Conservation (phyloP, 2,888 invertebrate genomes). For the Pegoplata infirma region DNA sequence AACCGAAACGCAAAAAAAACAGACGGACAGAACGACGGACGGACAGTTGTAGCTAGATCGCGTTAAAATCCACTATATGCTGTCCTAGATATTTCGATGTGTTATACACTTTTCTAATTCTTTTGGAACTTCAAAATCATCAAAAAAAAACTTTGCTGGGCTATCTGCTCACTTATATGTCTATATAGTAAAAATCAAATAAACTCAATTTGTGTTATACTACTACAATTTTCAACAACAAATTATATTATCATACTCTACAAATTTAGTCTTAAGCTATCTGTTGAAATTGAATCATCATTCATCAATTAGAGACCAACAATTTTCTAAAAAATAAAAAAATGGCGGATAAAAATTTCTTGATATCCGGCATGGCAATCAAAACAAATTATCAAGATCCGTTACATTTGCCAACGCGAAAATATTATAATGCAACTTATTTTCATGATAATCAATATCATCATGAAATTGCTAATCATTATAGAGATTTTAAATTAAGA, state of each 20-base stretch:
- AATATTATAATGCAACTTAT: slow-evolving; percentile 66
- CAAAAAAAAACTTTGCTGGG: too few relatives aligned
- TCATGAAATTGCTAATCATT: slow-evolving; percentile 76
- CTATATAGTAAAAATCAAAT: neutral
- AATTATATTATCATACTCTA: neutral
- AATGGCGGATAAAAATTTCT: slow-evolving; percentile 59
- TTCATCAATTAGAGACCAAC: slow-evolving; percentile 35
- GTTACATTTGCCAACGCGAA: slow-evolving; percentile 68
- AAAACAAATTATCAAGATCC: slow-evolving; percentile 61
- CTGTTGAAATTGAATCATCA: slow-evolving; percentile 40
- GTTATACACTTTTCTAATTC: too few relatives aligned
- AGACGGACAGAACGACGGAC: too few relatives aligned
- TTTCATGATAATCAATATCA: slow-evolving; percentile 65
- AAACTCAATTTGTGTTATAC: neutral
- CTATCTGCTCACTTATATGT: too few relatives aligned
- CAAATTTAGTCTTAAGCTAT: slow-evolving; percentile 40
- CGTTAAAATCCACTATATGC: too few relatives aligned
- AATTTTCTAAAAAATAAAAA: too few relatives aligned
- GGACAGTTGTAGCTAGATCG: too few relatives aligned
- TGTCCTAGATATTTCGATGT: too few relatives aligned
- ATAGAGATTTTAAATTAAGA: slow-evolving; percentile 71
- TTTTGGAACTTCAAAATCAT: too few relatives aligned
- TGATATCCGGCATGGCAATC: slow-evolving; percentile 66
- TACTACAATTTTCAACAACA: neutral
- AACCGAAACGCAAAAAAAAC: too few relatives aligned